These are phyloP conservation scores for Tyto alba DNA, from an alignment of 2,113 vertebrate genomes.

Conservation along the genomic window DNA sequence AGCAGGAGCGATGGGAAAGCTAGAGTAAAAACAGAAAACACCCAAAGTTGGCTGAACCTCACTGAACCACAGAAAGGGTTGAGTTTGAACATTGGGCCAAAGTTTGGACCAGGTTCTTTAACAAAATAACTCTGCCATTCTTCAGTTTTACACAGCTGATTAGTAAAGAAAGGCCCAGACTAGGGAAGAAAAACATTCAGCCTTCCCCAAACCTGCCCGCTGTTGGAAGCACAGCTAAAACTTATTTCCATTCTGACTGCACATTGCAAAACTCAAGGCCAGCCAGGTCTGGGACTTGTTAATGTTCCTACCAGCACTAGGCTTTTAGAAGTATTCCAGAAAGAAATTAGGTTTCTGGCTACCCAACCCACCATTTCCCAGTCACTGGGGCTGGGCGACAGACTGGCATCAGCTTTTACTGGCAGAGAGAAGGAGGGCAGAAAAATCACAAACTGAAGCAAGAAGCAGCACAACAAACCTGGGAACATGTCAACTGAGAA, in stretches of 20 bases:
- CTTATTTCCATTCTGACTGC: not conserved
- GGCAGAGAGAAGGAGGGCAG: not conserved
- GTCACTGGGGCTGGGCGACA: not conserved
- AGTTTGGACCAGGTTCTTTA: not conserved
- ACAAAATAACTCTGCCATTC: not conserved
- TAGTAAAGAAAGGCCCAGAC: not conserved
- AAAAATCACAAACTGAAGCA: not conserved
- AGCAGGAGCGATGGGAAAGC: not conserved
- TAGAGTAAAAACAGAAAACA: not conserved
- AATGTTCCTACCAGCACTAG: not conserved
- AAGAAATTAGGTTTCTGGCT: not conserved
- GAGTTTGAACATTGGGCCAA: not conserved
- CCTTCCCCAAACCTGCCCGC: not conserved
- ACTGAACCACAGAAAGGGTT: not conserved
- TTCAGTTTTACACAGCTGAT: not conserved
- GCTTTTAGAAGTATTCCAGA: not conserved
- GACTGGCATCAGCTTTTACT: not conserved
- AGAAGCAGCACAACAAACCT: not conserved
- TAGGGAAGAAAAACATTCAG: not conserved
- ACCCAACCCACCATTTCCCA: not conserved
- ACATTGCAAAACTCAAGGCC: not conserved
- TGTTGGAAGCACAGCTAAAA: slow-evolving; percentile 3
- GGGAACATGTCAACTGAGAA: not conserved
- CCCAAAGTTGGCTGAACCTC: not conserved
- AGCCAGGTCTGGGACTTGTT: not conserved